A percentile compares a stretch with the other conserved stretches of the same genome.
Conservation (phyloP, 2,797 vertebrate genomes). For the Acipenser transmontanus region DNA sequence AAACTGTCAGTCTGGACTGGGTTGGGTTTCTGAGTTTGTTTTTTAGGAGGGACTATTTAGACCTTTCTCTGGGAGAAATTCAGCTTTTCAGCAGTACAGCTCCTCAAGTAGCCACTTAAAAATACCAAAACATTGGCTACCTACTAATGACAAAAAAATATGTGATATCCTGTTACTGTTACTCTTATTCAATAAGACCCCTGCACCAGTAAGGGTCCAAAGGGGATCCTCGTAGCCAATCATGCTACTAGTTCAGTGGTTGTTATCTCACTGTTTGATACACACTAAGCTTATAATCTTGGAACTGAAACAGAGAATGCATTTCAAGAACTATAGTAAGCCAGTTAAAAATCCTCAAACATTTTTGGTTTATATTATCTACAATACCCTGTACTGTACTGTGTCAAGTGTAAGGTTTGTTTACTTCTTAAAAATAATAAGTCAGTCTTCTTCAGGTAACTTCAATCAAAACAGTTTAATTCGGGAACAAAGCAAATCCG, state of each 20-base stretch:
- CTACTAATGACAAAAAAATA: background rate
- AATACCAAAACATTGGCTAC: background rate
- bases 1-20: background rate
- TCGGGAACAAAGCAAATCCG: too few relatives aligned
- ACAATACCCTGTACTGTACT: too few relatives aligned
- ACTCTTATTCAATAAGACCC: background rate
- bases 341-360: too few relatives aligned
- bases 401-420: too few relatives aligned
- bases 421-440: too few relatives aligned
- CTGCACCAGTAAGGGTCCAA: background rate
- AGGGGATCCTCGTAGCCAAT: background rate
- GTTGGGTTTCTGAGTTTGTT: background rate
- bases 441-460: too few relatives aligned
- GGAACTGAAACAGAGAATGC: background rate
- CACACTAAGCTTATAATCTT: background rate
- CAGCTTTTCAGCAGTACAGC: background rate
- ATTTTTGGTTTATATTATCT: too few relatives aligned
- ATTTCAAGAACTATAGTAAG: too few relatives aligned
- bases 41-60: background rate
- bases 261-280: background rate
- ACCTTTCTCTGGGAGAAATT: too few relatives aligned
- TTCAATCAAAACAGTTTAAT: too few relatives aligned
- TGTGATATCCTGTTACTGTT: background rate
- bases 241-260: background rate
- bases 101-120: background rate